Percentiles rank a stretch among this genome's conserved stretches.
phyloP scores from a whole-genome alignment of 2,888 invertebrate genomes.

The Melanargia galathea region DNA sequence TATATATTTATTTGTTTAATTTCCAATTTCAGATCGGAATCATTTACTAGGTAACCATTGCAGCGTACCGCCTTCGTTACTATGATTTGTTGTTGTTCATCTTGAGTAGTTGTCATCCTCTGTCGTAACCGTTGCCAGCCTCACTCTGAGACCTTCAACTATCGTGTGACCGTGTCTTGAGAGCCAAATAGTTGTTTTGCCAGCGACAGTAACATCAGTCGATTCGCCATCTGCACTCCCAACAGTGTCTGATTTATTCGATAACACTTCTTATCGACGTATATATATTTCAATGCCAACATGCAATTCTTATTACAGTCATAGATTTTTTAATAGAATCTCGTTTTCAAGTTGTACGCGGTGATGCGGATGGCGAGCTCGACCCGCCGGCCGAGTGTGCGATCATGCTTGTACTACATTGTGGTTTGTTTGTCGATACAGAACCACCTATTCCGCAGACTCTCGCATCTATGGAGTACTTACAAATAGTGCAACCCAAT shows the following conservation, averaged over 20 bases:
- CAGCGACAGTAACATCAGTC: constrained; percentile 25
- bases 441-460: constrained; percentile 80
- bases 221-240: constrained; percentile 35
- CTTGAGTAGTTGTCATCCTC: constrained; percentile 60
- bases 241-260: not conserved
- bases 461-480: constrained; percentile 80
- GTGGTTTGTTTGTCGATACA: constrained; percentile 79
- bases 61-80: constrained; percentile 60
- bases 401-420: constrained; percentile 72
- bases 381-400: constrained; percentile 39
- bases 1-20: constrained; percentile 68
- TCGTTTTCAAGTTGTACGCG: not conserved
- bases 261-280: not conserved
- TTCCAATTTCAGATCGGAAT: constrained; percentile 83
- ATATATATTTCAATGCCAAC: not conserved
- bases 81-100: constrained; percentile 65
- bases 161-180: constrained; percentile 41
- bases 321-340: not conserved
- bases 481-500: constrained; percentile 80
- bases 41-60: constrained; percentile 81
- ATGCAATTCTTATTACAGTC: too few species aligned
- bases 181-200: constrained; percentile 34
- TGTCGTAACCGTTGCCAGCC: constrained; percentile 46
- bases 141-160: constrained; percentile 35
- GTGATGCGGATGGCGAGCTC: constrained; percentile 40